phyloP scores from a whole-genome alignment of 2,888 invertebrate species.

The Mechanitis mazaeus region DNA sequence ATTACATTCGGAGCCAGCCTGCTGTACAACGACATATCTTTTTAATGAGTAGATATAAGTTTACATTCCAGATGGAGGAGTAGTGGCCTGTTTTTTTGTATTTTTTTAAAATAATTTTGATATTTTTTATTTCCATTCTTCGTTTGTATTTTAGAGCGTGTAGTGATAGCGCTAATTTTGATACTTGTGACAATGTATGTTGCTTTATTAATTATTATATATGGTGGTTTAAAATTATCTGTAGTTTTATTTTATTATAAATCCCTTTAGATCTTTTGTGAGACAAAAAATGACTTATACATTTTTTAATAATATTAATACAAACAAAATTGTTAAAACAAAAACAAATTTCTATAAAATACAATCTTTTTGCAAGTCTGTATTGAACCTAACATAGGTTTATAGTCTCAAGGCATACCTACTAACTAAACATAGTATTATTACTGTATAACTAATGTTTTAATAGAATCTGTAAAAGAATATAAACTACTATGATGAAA shows the following conservation, averaged over 20 bases:
- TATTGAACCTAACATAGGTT: no score
- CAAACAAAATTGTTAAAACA: no score
- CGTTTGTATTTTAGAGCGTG: constrained; percentile 1
- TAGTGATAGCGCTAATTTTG: constrained; percentile 12
- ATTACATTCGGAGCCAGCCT: background rate
- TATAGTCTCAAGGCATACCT: no score
- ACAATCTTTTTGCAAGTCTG: no score
- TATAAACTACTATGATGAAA: no score
- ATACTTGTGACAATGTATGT: constrained; percentile 21
- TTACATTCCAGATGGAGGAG: background rate
- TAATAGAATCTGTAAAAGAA: no score
- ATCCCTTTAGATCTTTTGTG: background rate
- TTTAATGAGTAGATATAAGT: background rate
- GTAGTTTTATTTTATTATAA: constrained; percentile 7
- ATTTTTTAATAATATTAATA: no score
- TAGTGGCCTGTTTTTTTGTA: background rate
- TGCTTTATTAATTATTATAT: constrained; percentile 22
- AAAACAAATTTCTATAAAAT: no score
- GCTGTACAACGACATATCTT: constrained; percentile 3
- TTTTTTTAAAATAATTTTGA: background rate
- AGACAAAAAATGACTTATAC: background rate
- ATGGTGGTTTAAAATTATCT: constrained; percentile 19
- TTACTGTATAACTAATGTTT: no score
- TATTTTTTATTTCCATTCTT: background rate
- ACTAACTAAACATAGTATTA: no score